phyloP scores from a whole-genome alignment of 1,140 invertebrate genomes.

The Antheraea mylitta region DNA sequence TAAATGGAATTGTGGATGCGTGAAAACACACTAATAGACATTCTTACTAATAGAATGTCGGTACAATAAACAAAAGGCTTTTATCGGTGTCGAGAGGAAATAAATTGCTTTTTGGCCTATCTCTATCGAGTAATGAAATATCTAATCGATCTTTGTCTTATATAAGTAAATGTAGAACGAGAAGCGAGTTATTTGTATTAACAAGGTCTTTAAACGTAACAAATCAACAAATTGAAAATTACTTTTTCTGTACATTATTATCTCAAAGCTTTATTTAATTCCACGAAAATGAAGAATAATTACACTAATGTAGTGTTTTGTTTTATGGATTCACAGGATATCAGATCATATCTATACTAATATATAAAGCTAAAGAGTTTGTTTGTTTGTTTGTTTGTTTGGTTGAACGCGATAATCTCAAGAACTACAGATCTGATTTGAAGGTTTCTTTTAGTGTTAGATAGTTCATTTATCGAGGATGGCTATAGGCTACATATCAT shows the following conservation, averaged over 20 bases:
- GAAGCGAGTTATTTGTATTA: neutral
- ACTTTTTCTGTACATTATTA: neutral
- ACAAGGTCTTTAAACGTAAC: neutral
- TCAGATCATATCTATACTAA: too few species aligned
- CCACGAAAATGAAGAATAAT: too few species aligned
- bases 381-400: too few species aligned
- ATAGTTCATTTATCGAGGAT: too few species aligned
- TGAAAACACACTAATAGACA: slow-evolving; percentile 6
- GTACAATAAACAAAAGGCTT: slow-evolving; percentile 2
- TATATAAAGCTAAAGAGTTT: too few species aligned
- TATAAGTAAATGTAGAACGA: neutral
- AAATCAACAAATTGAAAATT: slow-evolving; percentile 1
- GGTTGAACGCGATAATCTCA: too few species aligned
- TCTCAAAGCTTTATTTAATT: too few species aligned
- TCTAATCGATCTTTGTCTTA: neutral
- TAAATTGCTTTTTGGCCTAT: neutral
- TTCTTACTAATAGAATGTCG: slow-evolving; percentile 7
- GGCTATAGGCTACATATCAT: too few species aligned
- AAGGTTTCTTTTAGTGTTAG: too few species aligned
- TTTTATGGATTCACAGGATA: too few species aligned
- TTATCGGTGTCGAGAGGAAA: slow-evolving; percentile 5
- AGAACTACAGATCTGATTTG: too few species aligned
- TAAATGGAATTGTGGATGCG: slow-evolving; percentile 7
- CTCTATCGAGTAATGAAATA: slow-evolving; percentile 1
- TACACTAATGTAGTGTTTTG: too few species aligned